phyloP scores from a whole-genome alignment of 1,140 invertebrate species.

The Melitaea cinxia region DNA sequence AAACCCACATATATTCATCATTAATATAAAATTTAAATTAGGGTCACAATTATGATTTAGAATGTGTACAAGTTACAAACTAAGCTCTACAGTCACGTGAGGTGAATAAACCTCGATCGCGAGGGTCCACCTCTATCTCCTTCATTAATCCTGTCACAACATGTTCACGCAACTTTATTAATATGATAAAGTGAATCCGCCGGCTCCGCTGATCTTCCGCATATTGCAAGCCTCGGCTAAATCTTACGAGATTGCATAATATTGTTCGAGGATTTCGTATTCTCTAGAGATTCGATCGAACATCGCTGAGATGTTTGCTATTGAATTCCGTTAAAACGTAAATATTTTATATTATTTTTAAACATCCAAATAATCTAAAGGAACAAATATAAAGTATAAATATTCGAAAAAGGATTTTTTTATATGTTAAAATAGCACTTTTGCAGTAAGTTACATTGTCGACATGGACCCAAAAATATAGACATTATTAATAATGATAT shows the following conservation, averaged over 20 bases:
- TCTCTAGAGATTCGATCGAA: constrained; percentile 8
- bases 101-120: constrained; percentile 20
- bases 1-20: too few relatives aligned
- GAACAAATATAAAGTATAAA: too few relatives aligned
- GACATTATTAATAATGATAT: too few relatives aligned
- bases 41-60: too few relatives aligned
- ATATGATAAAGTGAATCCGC: constrained; percentile 26
- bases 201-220: constrained; percentile 23
- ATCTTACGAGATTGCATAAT: constrained; percentile 26
- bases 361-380: too few relatives aligned
- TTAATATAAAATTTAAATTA: too few relatives aligned
- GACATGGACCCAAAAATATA: too few relatives aligned
- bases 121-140: constrained; percentile 29
- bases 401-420: too few relatives aligned
- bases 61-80: constrained; percentile 2
- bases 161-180: constrained; percentile 29
- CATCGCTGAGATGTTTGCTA: not conserved
- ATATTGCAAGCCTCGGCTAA: constrained; percentile 20
- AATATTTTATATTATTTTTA: not conserved
- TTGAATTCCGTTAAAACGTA: not conserved
- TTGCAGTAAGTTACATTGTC: too few relatives aligned
- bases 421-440: too few relatives aligned
- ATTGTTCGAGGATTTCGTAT: constrained; percentile 18
- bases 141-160: constrained; percentile 36
- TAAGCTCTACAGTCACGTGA: constrained; percentile 9